phyloP scores from a whole-genome alignment of 2,888 invertebrate species.

The Macropis europaea region DNA sequence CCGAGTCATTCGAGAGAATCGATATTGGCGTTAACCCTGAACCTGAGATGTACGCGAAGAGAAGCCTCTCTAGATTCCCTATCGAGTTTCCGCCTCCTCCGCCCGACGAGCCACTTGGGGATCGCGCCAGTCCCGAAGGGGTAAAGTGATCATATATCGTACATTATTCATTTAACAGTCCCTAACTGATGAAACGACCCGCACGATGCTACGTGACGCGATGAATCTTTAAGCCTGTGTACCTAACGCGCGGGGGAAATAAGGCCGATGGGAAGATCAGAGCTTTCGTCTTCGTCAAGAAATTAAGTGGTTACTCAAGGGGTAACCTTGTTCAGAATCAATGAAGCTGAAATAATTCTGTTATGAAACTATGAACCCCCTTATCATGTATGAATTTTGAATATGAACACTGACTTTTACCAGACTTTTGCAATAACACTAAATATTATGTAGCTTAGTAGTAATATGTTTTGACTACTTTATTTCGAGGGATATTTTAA shows the following conservation, averaged over 20 bases:
- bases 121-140: slow-evolving; percentile 90
- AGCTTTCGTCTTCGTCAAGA: slow-evolving; percentile 2
- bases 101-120: slow-evolving; percentile 84
- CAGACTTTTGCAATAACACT: no score
- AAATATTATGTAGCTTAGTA: no score
- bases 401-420: no score
- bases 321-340: not conserved
- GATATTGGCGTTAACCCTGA: slow-evolving; percentile 65
- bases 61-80: slow-evolving; percentile 70
- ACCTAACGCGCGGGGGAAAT: not conserved
- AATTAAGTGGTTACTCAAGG: not conserved
- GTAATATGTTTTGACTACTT: no score
- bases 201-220: slow-evolving; percentile 1
- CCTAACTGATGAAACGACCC: slow-evolving; percentile 22
- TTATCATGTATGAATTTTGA: no score
- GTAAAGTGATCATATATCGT: slow-evolving; percentile 74
- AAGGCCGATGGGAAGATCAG: not conserved
- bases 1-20: slow-evolving; percentile 74
- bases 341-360: not conserved
- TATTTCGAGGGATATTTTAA: no score
- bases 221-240: slow-evolving; percentile 31
- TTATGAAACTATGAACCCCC: not conserved
- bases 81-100: slow-evolving; percentile 72
- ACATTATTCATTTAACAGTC: slow-evolving; percentile 40
- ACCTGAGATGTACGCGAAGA: slow-evolving; percentile 48